phyloP scores from a whole-genome alignment of 2,888 invertebrate species.

The Ophion ventricosus region DNA sequence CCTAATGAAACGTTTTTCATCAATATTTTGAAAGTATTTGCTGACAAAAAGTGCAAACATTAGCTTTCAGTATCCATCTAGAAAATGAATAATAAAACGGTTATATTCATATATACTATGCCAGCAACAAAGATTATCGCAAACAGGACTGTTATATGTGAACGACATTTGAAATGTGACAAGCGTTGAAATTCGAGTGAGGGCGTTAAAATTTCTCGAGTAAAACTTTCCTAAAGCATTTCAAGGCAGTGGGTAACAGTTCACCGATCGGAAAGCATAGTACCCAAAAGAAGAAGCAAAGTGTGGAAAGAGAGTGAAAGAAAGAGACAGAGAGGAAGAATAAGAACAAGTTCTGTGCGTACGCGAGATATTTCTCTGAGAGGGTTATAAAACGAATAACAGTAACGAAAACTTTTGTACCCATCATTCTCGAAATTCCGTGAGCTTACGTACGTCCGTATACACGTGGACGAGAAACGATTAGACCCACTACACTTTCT shows the following conservation, averaged over 20 bases:
- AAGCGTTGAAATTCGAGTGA: slow-evolving; percentile 34
- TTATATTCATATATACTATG: background rate
- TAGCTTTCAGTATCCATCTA: background rate
- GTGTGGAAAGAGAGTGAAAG: slow-evolving; percentile 13
- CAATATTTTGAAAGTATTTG: background rate
- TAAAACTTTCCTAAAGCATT: slow-evolving; percentile 47
- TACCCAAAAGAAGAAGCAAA: slow-evolving; percentile 5
- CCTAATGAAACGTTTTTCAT: background rate
- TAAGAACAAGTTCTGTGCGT: slow-evolving; percentile 5
- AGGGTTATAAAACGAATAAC: slow-evolving; percentile 62
- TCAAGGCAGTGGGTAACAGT: slow-evolving; percentile 11
- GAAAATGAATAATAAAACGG: background rate
- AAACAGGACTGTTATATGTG: background rate
- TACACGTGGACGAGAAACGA: slow-evolving; percentile 28
- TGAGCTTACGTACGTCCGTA: background rate
- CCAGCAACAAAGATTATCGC: background rate
- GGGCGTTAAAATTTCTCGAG: slow-evolving; percentile 47
- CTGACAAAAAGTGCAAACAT: too few species aligned
- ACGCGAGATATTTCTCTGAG: slow-evolving; percentile 22
- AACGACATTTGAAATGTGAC: slow-evolving; percentile 37
- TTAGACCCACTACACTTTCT: slow-evolving; percentile 46
- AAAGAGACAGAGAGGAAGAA: background rate
- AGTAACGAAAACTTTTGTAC: slow-evolving; percentile 57
- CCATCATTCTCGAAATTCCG: slow-evolving; percentile 24
- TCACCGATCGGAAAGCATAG: background rate